Conservation (phyloP, 2,888 invertebrate species). For the Baronia brevicornis region DNA sequence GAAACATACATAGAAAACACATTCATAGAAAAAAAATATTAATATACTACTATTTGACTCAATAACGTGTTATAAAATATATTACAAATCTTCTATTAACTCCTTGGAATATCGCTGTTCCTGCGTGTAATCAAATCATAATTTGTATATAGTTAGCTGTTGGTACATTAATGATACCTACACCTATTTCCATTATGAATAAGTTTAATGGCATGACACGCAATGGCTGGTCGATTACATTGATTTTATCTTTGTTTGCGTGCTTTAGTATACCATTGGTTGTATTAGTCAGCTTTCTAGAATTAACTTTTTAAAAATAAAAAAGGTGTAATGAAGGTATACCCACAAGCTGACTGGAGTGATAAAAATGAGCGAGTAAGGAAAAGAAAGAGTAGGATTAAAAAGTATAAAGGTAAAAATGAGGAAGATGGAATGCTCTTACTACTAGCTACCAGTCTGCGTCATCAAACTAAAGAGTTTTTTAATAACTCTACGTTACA, state of each 20-base stretch:
- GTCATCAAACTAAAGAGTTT: conserved; percentile 83
- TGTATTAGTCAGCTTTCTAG: background rate
- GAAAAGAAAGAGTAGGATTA: conserved; percentile 15
- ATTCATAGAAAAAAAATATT: no score
- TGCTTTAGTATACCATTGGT: conserved; percentile 29
- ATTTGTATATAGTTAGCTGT: no score
- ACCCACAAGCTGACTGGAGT: conserved; percentile 38
- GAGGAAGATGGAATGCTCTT: conserved; percentile 42
- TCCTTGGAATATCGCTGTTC: no score
- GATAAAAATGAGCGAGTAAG: conserved; percentile 21
- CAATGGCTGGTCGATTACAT: conserved; percentile 43
- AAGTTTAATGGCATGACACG: conserved; percentile 27
- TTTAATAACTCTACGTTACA: conserved; percentile 86
- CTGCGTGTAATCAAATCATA: no score
- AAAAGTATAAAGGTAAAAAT: conserved; percentile 21
- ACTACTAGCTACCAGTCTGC: conserved; percentile 78
- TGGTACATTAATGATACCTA: no score
- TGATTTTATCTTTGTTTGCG: conserved; percentile 42
- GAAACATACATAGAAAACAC: no score
- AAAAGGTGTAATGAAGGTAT: conserved; percentile 45
- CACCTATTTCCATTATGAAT: no score
- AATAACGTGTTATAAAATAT: no score
- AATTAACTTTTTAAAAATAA: background rate
- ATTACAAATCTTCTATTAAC: no score
- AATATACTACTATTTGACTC: no score